phyloP scores from a whole-genome alignment of 2,888 invertebrate species.

The Neoitamus cyanurus region DNA sequence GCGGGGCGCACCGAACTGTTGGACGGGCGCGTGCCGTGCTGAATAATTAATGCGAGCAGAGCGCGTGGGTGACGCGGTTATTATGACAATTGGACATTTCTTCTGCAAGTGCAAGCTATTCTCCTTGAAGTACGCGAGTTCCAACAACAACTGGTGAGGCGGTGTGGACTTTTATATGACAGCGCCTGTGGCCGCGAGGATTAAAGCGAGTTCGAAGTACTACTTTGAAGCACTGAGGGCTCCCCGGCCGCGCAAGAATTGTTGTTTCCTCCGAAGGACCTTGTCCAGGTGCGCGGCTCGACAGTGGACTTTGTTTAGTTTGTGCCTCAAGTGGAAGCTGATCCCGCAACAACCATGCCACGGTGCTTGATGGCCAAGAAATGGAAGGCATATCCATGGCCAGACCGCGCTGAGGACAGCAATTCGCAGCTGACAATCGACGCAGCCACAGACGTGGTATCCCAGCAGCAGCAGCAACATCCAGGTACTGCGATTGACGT shows the following conservation, averaged over 20 bases:
- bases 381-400: constrained; percentile 90
- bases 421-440: constrained; percentile 38
- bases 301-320: background rate
- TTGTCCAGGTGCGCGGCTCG: background rate
- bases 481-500: constrained; percentile 67
- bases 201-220: constrained; percentile 9
- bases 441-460: constrained; percentile 53
- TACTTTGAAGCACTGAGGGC: background rate
- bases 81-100: constrained; percentile 16
- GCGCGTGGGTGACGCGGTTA: constrained; percentile 22
- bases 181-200: constrained; percentile 51
- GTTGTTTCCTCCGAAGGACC: background rate
- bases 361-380: constrained; percentile 96
- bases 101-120: constrained; percentile 17
- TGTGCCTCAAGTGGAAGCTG: constrained; percentile 21
- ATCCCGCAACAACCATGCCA: constrained; percentile 75
- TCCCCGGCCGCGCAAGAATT: background rate
- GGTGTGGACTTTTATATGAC: constrained; percentile 46
- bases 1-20: background rate
- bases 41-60: background rate
- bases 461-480: constrained; percentile 41
- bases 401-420: constrained; percentile 70
- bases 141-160: constrained; percentile 4
- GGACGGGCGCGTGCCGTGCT: background rate
- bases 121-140: constrained; percentile 8